Base-by-base conservation (phyloP, 2,797 vertebrate genomes). In the Neopelma chrysocephalum region DNA sequence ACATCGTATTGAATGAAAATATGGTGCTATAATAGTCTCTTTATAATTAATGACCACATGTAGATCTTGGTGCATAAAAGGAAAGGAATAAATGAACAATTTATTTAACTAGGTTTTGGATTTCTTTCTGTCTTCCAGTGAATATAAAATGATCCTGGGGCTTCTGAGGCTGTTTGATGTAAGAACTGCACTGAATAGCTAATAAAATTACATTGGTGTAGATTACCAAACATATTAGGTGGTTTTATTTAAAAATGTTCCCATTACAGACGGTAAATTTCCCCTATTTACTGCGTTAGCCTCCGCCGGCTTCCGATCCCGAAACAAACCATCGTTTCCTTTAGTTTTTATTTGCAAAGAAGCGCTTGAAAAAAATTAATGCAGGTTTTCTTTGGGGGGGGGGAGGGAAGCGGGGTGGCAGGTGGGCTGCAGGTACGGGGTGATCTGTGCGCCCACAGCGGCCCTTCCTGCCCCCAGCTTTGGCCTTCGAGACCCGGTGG, bases 21-120 rank as follows among this genome's bases (percentile, higher is more conserved):
- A 98, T 98, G 98, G 98, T 98, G 98, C 98, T 98, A 98, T 98
- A 98, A 98, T 98, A 98, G 98, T 98, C 98, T 98, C 98, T 98
- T 98, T 98, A 98, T 98, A 98, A 98, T 98, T 98, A 98, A 98
- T 98, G 98, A 98, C 98, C 97, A 98, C 98, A 98, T 98, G 98
- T 98, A 98, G 98, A 98, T 98, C 98, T 96, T 96, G 97, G 97
- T 98, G 98, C 98, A 98, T 98, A 98, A 98, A 98, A 98, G 97
- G 97, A 97, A 98, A 98, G 98, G 98, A 98, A 98, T 98, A 98
- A 98, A 98, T 98, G 98, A 98, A 98, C 98, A 98, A 98, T 98
- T 98, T 98, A 98, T 98, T 98, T 98, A 98, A 98, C 98, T 98
- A 98, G 98, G 97, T 98, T 98, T 98, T 98, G 97, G 98, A 98